Base-by-base conservation (phyloP, 2,888 invertebrate species). In the Strigamia maritima region DNA sequence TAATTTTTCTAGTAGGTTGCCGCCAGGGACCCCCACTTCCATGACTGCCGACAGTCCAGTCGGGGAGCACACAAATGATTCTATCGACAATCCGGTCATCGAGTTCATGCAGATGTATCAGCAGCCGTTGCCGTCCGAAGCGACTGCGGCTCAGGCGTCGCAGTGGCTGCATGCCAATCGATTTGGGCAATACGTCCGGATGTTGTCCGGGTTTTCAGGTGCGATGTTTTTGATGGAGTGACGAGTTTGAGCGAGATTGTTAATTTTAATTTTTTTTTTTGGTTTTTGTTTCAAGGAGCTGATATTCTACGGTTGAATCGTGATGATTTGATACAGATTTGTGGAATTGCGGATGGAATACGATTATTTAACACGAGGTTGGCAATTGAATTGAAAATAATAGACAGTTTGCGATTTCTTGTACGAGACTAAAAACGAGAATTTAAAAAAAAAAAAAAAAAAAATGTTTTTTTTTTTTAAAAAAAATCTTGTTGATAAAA, bases 261-360 rank as follows among this genome's bases (percentile, higher is more conserved):
- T n/a, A 76, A 76, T 38, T 35, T 35, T 26, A 35, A 28, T 19
- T 38, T 76, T 75, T 75, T 76, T 65, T 28, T 76, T 76, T 76
- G 6, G 31, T 28, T 76, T 22, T 74, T 26, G n/a, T n/a, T n/a
- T n/a, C n/a, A 40, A 81, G 82, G 94, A 22, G 90, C 94, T 24
- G 97, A 98, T 87, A 89, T 98, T 84, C 88, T 97, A 82, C 91
- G 95, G 86, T 88, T 97, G 86, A 92, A 94, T 0, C 91, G 95
- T 74, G 95, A 96, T 81, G 97, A 98, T 87, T 89, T 97, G 60
- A 94, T 97, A 80, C 94, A 97, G 87, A 95, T 98, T 80, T 97
- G 96, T 86, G 97, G 97, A 0, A 88, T 96, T 80, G 93, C 95
- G 49, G 97, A 97, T 86, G 98, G 97, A 4, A 97, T 97, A 80